Conservation (phyloP, 2,797 vertebrate genomes). For the Rhabdophis nuchalis region DNA sequence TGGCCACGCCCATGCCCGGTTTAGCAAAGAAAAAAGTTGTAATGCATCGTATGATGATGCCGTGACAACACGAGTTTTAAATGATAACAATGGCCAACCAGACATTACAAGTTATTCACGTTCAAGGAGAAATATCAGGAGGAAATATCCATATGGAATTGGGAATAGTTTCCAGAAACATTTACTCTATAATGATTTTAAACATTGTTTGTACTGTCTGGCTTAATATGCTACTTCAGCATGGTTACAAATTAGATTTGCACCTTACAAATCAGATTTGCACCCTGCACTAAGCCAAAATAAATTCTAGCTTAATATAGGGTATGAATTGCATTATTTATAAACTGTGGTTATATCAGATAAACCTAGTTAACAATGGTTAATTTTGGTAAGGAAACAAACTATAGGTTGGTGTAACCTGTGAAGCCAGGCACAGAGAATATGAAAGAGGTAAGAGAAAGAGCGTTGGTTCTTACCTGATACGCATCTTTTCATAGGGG, state of each 20-base stretch:
- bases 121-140: not conserved
- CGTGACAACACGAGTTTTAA: not conserved
- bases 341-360: not conserved
- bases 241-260: not conserved
- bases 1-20: too few species aligned
- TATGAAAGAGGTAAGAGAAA: not conserved
- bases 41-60: too few species aligned
- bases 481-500: too few species aligned
- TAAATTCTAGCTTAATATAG: not conserved
- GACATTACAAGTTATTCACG: not conserved
- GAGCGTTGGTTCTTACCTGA: too few species aligned
- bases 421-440: not conserved
- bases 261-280: not conserved
- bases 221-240: not conserved
- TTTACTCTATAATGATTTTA: not conserved
- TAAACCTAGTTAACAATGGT: not conserved
- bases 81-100: not conserved
- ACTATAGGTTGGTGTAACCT: not conserved
- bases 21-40: too few species aligned
- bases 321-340: not conserved
- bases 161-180: not conserved
- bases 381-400: not conserved
- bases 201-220: not conserved
- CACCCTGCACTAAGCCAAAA: not conserved
- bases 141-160: not conserved